Percentiles rank a stretch among this genome's conserved stretches.
Conservation (phyloP, 2,113 vertebrate genomes). For the Corapipo altera region DNA sequence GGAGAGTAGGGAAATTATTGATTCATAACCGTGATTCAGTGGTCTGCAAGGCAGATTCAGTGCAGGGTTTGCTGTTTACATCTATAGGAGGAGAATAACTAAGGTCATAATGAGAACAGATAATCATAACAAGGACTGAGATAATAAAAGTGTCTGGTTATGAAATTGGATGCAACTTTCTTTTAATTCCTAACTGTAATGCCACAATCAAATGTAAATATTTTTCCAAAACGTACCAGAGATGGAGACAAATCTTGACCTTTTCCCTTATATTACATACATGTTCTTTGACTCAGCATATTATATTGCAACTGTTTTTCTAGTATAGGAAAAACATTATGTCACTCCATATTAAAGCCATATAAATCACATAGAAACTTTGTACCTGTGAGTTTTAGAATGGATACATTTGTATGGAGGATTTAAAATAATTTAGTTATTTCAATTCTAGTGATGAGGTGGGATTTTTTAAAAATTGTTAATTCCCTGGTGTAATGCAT, state of each 20-base stretch:
- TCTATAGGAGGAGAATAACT: not conserved
- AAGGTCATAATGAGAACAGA: not conserved
- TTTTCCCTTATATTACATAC: not conserved
- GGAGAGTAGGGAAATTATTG: not conserved
- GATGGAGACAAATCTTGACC: not conserved
- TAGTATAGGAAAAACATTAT: not conserved
- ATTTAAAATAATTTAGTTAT: not conserved
- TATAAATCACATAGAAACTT: not conserved
- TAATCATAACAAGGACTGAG: not conserved
- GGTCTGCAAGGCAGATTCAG: not conserved
- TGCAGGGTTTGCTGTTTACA: not conserved
- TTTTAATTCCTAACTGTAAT: not conserved
- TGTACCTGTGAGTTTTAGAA: not conserved
- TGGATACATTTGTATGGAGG: not conserved
- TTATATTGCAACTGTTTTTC: not conserved
- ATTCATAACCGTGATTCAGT: not conserved
- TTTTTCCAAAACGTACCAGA: not conserved
- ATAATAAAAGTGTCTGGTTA: not conserved
- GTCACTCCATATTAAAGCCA: not conserved
- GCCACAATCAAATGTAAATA: not conserved
- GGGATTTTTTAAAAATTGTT: not conserved
- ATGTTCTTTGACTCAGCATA: not conserved
- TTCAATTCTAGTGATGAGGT: not conserved
- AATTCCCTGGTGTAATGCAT: not conserved
- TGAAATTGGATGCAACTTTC: not conserved